phyloP scores from a whole-genome alignment of 2,113 vertebrate species.

The Lethenteron reissneri region DNA sequence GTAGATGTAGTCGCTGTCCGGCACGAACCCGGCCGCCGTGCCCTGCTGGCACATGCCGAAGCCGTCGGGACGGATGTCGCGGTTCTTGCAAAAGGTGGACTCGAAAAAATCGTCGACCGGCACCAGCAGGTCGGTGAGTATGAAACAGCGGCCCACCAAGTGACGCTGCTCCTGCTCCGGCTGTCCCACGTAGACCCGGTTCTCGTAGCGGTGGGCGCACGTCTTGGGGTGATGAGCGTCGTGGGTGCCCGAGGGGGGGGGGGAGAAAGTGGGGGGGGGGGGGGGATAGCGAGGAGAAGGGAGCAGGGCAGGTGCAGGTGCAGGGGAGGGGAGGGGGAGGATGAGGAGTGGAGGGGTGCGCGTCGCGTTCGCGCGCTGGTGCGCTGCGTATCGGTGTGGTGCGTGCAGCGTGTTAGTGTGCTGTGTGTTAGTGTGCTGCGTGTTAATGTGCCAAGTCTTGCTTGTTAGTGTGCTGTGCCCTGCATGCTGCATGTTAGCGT shows the following conservation, averaged over 20 bases:
- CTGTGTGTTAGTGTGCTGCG: no score
- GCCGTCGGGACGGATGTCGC: constrained; percentile 46
- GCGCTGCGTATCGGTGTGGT: no score
- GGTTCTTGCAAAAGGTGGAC: not conserved
- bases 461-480: no score
- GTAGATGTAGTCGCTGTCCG: constrained; percentile 57
- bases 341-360: no score
- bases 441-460: no score
- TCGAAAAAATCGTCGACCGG: constrained; percentile 32
- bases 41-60: constrained; percentile 93
- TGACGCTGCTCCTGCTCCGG: constrained; percentile 49
- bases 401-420: no score
- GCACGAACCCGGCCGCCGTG: constrained; percentile 55
- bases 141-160: constrained; percentile 66
- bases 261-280: not conserved
- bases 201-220: constrained; percentile 71
- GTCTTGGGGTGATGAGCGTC: constrained; percentile 22
- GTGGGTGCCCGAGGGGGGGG: not conserved
- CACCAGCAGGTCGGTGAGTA: constrained; percentile 61
- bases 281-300: no score
- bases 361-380: no score
- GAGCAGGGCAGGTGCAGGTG: no score
- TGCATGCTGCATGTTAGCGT: no score
- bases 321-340: no score
- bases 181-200: constrained; percentile 45